Percentiles rank a stretch among this genome's conserved stretches.
Evolutionary conservation across 2,797 vertebrate genomes (phyloP).

Genomic region (Clarias laeviceps): DNA sequence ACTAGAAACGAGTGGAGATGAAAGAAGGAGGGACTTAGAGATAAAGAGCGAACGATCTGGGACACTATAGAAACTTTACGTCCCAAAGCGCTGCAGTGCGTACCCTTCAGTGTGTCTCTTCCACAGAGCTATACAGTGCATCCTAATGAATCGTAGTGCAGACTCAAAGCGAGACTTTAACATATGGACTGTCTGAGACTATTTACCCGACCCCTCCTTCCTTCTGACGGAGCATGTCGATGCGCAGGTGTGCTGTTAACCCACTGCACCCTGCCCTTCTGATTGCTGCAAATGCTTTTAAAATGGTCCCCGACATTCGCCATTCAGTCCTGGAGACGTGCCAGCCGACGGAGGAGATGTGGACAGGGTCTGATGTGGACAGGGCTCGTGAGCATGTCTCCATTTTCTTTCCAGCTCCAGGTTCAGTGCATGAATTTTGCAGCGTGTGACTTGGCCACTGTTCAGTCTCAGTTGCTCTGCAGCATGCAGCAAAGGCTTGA

Average conservation of each 20-base stretch:
- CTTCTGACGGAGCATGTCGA: conserved; percentile 18
- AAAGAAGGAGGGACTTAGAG: background rate
- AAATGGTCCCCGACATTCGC: background rate
- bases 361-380: background rate
- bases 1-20: background rate
- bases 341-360: background rate
- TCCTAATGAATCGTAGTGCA: conserved; percentile 21
- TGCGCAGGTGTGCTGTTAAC: conserved; percentile 46
- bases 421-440: conserved; percentile 31
- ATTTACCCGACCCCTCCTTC: background rate
- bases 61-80: conserved; percentile 3
- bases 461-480: conserved; percentile 16
- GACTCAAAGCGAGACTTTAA: conserved; percentile 21
- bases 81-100: background rate
- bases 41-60: background rate
- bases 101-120: conserved; percentile 28
- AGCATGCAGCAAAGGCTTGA: conserved; percentile 12
- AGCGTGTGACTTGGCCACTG: conserved; percentile 8
- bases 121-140: background rate
- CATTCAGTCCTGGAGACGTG: background rate
- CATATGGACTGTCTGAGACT: conserved; percentile 43
- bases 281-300: conserved; percentile 9
- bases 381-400: background rate
- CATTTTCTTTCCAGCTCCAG: background rate
- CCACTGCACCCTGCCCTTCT: conserved; percentile 37